Percentiles rank a stretch among this genome's conserved stretches.
Conservation (phyloP, 2,888 invertebrate species). For the Leptopterna dolabrata region DNA sequence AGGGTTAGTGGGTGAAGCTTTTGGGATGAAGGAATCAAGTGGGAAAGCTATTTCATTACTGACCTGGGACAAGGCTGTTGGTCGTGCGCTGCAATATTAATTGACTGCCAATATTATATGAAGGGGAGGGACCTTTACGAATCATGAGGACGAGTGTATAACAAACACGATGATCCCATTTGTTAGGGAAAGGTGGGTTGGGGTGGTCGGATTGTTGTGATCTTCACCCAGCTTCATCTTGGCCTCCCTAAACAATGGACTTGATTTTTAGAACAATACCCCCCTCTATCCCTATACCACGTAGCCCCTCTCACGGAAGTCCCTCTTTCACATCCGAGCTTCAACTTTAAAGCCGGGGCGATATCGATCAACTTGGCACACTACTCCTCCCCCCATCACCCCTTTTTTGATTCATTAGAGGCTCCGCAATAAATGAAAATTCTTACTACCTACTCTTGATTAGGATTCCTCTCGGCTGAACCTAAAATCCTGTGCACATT, state of each 20-base stretch:
- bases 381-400: not conserved
- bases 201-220: slow-evolving; percentile 1
- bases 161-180: slow-evolving; percentile 25
- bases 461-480: not conserved
- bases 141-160: slow-evolving; percentile 5
- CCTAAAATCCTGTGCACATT: not conserved
- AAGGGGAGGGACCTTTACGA: not conserved
- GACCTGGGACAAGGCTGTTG: slow-evolving; percentile 26
- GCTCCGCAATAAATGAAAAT: not conserved
- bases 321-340: not conserved
- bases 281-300: not conserved
- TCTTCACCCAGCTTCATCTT: slow-evolving; percentile 15
- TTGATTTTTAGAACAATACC: slow-evolving; percentile 24
- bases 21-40: slow-evolving; percentile 6
- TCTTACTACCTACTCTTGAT: not conserved
- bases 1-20: slow-evolving; percentile 14
- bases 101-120: slow-evolving; percentile 18
- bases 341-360: not conserved
- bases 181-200: not conserved
- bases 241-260: slow-evolving; percentile 13
- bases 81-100: slow-evolving; percentile 20
- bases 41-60: slow-evolving; percentile 21
- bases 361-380: slow-evolving; percentile 12
- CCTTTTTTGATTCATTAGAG: too few relatives aligned
- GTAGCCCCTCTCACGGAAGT: not conserved